Conservation (phyloP, 2,888 invertebrate genomes). For the Gandaritis pyraliata region DNA sequence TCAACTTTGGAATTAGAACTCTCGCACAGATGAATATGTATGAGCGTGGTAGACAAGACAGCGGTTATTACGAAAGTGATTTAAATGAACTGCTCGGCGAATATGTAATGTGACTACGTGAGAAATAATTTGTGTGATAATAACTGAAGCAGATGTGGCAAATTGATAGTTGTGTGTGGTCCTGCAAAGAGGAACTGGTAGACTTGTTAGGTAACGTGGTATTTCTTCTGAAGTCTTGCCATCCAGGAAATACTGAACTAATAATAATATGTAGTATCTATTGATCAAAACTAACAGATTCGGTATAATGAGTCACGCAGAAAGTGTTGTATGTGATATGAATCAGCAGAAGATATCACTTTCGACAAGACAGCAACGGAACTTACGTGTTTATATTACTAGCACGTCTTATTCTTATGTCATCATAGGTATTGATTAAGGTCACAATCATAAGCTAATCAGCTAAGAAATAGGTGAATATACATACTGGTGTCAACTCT, state of each 20-base stretch:
- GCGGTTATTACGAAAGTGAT: slow-evolving; percentile 42
- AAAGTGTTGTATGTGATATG: slow-evolving; percentile 49
- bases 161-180: too few relatives aligned
- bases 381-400: slow-evolving; percentile 33
- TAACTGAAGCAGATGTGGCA: neutral
- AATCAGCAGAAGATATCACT: slow-evolving; percentile 57
- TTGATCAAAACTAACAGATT: slow-evolving; percentile 36
- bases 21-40: slow-evolving; percentile 51
- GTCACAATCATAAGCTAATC: slow-evolving; percentile 4
- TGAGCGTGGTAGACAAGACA: slow-evolving; percentile 39
- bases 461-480: neutral
- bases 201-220: too few relatives aligned
- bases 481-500: neutral
- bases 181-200: too few relatives aligned
- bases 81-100: slow-evolving; percentile 32
- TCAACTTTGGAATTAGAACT: slow-evolving; percentile 44
- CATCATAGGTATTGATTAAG: slow-evolving; percentile 30
- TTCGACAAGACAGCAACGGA: slow-evolving; percentile 43
- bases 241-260: too few relatives aligned
- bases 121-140: slow-evolving; percentile 27
- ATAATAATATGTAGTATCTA: too few relatives aligned
- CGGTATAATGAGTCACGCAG: slow-evolving; percentile 50
- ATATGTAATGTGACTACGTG: slow-evolving; percentile 40
- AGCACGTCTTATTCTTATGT: slow-evolving; percentile 35
- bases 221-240: too few relatives aligned